Conservation (phyloP, 2,888 invertebrate species). For the Andrena dorsata region DNA sequence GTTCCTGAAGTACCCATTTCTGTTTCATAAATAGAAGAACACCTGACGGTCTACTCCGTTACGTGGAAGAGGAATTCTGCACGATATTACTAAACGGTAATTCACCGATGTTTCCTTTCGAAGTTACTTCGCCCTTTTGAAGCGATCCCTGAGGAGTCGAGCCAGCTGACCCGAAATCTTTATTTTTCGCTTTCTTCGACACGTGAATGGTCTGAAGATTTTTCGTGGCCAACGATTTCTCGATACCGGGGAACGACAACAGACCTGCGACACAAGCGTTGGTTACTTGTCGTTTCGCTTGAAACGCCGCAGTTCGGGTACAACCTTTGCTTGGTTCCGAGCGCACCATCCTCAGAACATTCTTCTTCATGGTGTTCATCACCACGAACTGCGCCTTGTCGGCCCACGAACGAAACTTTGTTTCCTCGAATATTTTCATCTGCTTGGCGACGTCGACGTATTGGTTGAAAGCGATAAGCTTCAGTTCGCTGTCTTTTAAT, state of each 20-base stretch:
- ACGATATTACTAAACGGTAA: too few species aligned
- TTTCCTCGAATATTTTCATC: constrained; percentile 91
- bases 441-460: constrained; percentile 91
- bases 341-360: constrained; percentile 88
- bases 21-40: neutral
- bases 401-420: constrained; percentile 90
- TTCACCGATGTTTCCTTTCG: constrained; percentile 55
- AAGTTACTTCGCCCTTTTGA: constrained; percentile 37
- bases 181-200: constrained; percentile 34
- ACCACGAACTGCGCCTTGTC: constrained; percentile 88
- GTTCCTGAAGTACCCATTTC: constrained; percentile 43
- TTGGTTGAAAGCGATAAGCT: constrained; percentile 91
- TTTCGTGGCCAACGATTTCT: neutral
- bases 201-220: constrained; percentile 28
- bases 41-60: too few species aligned
- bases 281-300: neutral
- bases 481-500: constrained; percentile 90
- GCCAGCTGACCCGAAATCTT: constrained; percentile 7
- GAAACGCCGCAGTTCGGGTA: too few species aligned
- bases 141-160: constrained; percentile 31
- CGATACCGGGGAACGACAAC: constrained; percentile 37
- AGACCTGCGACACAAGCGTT: neutral
- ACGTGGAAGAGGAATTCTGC: too few species aligned
- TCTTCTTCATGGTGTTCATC: constrained; percentile 89
- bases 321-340: constrained; percentile 67